These are phyloP conservation scores for Caenorhabditis sp. DNA, from an alignment of 2,888 invertebrate species.

Conservation along the genomic window DNA sequence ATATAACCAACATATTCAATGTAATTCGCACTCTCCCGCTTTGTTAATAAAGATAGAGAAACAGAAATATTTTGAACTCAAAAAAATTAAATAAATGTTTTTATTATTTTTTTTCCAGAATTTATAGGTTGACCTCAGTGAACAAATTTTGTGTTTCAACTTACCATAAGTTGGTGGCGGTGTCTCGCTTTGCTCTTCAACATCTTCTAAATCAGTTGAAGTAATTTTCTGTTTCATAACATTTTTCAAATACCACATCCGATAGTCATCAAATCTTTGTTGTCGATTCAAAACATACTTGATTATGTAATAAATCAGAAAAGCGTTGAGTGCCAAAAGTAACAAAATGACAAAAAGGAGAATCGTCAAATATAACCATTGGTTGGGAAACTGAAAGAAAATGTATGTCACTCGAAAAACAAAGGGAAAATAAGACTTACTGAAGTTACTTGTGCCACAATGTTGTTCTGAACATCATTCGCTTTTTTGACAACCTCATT, in stretches of 20 bases:
- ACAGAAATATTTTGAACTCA: no score
- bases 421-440: conserved; percentile 6
- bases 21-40: no score
- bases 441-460: conserved; percentile 19
- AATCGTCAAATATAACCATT: conserved; percentile 44
- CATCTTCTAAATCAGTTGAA: conserved; percentile 10
- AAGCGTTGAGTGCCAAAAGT: conserved; percentile 31
- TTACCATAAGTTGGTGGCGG: conserved; percentile 50
- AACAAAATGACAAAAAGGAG: conserved; percentile 31
- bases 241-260: conserved; percentile 41
- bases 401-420: not conserved
- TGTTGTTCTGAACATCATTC: conserved; percentile 24
- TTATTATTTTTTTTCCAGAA: no score
- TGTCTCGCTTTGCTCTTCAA: conserved; percentile 20
- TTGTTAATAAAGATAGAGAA: no score
- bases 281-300: conserved; percentile 23
- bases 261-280: conserved; percentile 28
- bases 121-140: no score
- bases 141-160: not conserved
- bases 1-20: no score
- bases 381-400: conserved; percentile 32
- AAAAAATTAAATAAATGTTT: no score
- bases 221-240: conserved; percentile 23
- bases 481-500: conserved; percentile 25
- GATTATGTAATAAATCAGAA: conserved; percentile 33